Conservation (phyloP, 1,140 invertebrate species). For the Theocolax elegans region DNA sequence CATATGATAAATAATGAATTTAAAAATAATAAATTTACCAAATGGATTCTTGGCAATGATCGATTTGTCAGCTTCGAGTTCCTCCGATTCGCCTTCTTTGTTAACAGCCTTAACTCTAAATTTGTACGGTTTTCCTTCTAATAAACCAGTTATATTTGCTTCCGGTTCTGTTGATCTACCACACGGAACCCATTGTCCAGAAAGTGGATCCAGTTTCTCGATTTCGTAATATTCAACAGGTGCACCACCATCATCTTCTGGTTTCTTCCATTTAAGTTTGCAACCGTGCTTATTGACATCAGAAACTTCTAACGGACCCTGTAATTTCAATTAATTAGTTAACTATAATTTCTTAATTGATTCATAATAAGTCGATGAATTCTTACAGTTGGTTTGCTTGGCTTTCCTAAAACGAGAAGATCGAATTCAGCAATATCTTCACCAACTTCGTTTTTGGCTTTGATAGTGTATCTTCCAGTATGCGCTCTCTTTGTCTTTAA, state of each 20-base stretch:
- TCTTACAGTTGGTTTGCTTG: slow-evolving; percentile 62
- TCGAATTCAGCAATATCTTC: slow-evolving; percentile 93
- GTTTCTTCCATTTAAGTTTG: slow-evolving; percentile 93
- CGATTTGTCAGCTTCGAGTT: slow-evolving; percentile 91
- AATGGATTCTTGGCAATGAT: slow-evolving; percentile 99
- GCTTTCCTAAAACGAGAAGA: slow-evolving; percentile 82
- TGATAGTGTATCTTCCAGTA: slow-evolving; percentile 92
- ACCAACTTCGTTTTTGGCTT: slow-evolving; percentile 92
- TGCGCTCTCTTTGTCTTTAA: slow-evolving; percentile 83
- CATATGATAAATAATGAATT: slow-evolving; percentile 23
- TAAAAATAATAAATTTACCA: slow-evolving; percentile 68
- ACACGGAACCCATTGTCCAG: slow-evolving; percentile 92
- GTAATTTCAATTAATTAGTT: slow-evolving; percentile 67
- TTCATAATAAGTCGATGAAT: too few species aligned
- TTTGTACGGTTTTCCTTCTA: slow-evolving; percentile 97
- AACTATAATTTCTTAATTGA: neutral
- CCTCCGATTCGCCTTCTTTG: slow-evolving; percentile 96
- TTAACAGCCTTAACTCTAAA: slow-evolving; percentile 99
- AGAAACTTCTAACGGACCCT: slow-evolving; percentile 88
- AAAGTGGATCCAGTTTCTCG: slow-evolving; percentile 94
- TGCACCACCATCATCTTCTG: slow-evolving; percentile 90
- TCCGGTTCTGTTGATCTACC: slow-evolving; percentile 82
- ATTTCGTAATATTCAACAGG: slow-evolving; percentile 97
- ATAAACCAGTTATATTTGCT: slow-evolving; percentile 86
- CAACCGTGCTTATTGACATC: slow-evolving; percentile 95